These are phyloP conservation scores for Cricetomys ansorgei DNA, from an alignment of 2,113 vertebrate genomes.

Conservation along the genomic window DNA sequence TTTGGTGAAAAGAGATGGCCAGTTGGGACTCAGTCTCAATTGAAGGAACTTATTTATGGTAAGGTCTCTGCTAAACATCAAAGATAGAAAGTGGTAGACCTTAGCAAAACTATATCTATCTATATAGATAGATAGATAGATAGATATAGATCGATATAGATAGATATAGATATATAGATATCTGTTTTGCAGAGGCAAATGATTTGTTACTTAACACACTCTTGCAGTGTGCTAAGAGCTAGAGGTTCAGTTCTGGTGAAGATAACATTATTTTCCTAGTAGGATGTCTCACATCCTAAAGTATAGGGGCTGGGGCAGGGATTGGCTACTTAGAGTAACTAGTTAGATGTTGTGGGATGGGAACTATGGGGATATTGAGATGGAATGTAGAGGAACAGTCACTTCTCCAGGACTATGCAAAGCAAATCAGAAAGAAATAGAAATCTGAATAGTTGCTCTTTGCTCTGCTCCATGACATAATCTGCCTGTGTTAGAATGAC, in stretches of 20 bases:
- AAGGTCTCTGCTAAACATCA: background rate
- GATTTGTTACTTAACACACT: too few species aligned
- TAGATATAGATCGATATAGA: too few species aligned
- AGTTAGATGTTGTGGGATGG: background rate
- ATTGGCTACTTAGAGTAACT: background rate
- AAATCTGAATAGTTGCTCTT: slow-evolving; percentile 3
- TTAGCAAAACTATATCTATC: background rate
- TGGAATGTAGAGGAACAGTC: background rate
- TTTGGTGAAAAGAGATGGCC: background rate
- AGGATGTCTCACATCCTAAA: background rate
- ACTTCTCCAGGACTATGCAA: background rate
- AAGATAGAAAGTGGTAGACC: background rate
- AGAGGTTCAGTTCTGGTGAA: background rate
- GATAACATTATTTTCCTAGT: background rate
- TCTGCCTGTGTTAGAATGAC: slow-evolving; percentile 6
- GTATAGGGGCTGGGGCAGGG: accelerated
- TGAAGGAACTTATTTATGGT: slow-evolving; percentile 2
- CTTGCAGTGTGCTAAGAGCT: background rate
- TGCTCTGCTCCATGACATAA: background rate
- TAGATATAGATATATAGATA: too few species aligned
- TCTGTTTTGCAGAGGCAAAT: slow-evolving; percentile 31
- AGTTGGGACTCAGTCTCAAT: background rate
- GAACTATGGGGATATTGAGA: background rate
- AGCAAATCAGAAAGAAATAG: background rate
- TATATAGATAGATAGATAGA: too few species aligned